Evolutionary conservation across 2,113 vertebrate species (phyloP), one percentile per base, ranked within the genome.

Genomic region (Callorhinus ursinus): DNA sequence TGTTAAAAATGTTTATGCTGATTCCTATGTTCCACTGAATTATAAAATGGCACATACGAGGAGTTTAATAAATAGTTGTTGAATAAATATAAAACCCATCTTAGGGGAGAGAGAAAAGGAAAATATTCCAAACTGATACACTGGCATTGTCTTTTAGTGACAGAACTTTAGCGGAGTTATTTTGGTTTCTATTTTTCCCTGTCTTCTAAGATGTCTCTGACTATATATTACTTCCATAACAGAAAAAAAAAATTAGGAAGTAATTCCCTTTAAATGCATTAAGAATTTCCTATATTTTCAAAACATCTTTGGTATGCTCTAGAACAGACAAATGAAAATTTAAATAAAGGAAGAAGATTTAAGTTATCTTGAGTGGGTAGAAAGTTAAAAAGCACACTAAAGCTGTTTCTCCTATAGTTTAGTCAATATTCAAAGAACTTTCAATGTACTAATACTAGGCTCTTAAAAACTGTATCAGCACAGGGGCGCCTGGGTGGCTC

Each of bases 401-500:
- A 81, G 31, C 39, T 87, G 92, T 84, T 86, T 74, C 39, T 28
- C 26, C 33, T 79, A 39, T 28, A 93, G 49, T 92, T 96, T 92
- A 80, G 63, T 95, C 94, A 96, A 95, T 39, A 91, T n/a, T 96
- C 92, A 93, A 93, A 96, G 33, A 94, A 85, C 36, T 96, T 96
- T 49, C 51, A 57, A 61, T 13, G 49, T 89, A 92, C 55, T 94
- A 90, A 72, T 21, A 79, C 15, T 59, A 71, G 69, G 24, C 19
- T 92, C 94, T 93, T 84, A 84, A 88, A 97, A 84, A 15, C 76
- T 94, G 33, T 88, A 76, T 82, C 96, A 96, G 24, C 18, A 88
- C 0, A 71, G 51, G 46, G 46, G 46, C 7, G 46, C 46, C 46
- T 46, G 46, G 46, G 46, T 46, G 46, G 46, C 46, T 46, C 46